These are phyloP conservation scores for Coptodon rendalli DNA, from an alignment of 2,113 vertebrate species.

Conservation along the genomic window DNA sequence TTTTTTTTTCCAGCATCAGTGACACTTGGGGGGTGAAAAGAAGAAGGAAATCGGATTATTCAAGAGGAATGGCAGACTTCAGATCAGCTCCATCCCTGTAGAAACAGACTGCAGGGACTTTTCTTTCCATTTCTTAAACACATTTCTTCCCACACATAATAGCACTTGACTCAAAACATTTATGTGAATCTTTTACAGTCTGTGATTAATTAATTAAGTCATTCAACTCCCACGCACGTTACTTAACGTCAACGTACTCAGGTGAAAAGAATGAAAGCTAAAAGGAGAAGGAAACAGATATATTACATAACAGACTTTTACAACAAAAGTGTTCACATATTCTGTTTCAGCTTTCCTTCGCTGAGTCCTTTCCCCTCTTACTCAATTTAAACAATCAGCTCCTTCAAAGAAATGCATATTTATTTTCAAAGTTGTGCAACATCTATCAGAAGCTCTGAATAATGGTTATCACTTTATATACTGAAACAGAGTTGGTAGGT, in stretches of 20 bases:
- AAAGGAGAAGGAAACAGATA: neutral
- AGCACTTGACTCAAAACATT: neutral
- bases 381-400: constrained; percentile 3
- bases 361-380: neutral
- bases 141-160: neutral
- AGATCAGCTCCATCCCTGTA: neutral
- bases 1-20: neutral
- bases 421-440: neutral
- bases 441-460: neutral
- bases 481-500: neutral
- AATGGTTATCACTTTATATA: neutral
- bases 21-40: neutral
- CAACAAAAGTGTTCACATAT: neutral
- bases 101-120: neutral
- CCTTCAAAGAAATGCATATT: neutral
- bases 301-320: neutral
- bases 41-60: constrained; percentile 19
- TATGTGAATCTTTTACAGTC: neutral
- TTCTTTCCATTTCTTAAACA: neutral
- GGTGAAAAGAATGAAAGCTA: neutral
- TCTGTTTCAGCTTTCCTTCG: neutral
- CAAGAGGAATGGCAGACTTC: constrained; percentile 20
- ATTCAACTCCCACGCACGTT: neutral
- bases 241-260: neutral
- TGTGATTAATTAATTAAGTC: neutral